Conservation (phyloP, 2,113 vertebrate genomes). For the Plecturocebus donacophilus region DNA sequence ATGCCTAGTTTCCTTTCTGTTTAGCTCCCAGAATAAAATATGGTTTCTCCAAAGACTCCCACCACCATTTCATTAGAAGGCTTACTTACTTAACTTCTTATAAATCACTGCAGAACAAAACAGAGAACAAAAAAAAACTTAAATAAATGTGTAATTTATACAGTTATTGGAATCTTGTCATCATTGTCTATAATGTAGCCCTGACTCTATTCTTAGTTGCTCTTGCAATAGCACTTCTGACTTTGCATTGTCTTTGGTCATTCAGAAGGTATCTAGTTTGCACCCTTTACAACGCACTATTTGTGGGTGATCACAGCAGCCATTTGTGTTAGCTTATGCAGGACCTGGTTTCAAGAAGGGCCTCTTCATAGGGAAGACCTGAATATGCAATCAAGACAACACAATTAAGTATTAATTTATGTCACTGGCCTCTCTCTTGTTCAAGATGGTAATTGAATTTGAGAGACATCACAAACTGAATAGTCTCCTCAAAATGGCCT, state of each 20-base stretch:
- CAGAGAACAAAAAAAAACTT: not conserved
- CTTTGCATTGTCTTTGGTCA: not conserved
- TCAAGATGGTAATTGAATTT: not conserved
- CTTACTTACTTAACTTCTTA: not conserved
- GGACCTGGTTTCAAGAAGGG: not conserved
- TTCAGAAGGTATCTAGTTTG: not conserved
- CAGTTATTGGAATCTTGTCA: not conserved
- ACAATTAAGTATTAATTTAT: not conserved
- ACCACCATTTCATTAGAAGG: not conserved
- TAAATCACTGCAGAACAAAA: not conserved
- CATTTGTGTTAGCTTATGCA: not conserved
- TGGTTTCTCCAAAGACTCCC: not conserved
- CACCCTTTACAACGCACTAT: not conserved
- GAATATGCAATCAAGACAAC: not conserved
- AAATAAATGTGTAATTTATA: not conserved
- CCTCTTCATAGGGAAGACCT: not conserved
- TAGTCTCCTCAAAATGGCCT: not conserved
- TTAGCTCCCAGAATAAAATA: not conserved
- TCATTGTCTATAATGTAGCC: not conserved
- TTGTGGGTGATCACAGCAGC: not conserved
- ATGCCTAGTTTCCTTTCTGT: not conserved
- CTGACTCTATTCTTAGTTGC: not conserved
- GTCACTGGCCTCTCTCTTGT: not conserved
- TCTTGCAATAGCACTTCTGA: not conserved
- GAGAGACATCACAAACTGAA: not conserved